Evolutionary conservation across 2,797 vertebrate genomes (phyloP).

Genomic region (Garrulus glandarius): DNA sequence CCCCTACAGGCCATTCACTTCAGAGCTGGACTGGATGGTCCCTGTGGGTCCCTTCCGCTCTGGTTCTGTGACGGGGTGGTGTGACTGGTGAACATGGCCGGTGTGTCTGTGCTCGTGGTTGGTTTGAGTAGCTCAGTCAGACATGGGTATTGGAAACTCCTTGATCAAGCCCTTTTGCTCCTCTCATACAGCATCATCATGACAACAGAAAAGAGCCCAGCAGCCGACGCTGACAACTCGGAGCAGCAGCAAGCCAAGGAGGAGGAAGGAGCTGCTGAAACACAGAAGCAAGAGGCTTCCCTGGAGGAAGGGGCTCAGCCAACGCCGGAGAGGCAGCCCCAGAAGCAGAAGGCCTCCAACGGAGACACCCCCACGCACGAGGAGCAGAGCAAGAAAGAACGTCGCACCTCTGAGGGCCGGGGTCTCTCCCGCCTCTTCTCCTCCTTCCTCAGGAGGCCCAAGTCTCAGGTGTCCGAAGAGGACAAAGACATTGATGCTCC

Average conservation of each 20-base stretch:
- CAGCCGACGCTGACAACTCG: slow-evolving; percentile 80
- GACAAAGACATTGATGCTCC: slow-evolving; percentile 76
- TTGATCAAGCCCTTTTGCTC: background rate
- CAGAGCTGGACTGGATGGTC: background rate
- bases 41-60: background rate
- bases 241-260: slow-evolving; percentile 81
- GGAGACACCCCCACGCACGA: slow-evolving; percentile 73
- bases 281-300: slow-evolving; percentile 74
- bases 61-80: background rate
- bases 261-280: slow-evolving; percentile 72
- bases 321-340: slow-evolving; percentile 29
- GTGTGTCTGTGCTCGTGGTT: background rate
- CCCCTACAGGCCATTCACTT: background rate
- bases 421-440: slow-evolving; percentile 93
- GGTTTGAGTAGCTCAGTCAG: background rate
- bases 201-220: slow-evolving; percentile 81
- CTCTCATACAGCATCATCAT: slow-evolving; percentile 71
- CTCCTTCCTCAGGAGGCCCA: slow-evolving; percentile 89
- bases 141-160: background rate
- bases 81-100: background rate
- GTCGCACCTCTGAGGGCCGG: slow-evolving; percentile 78
- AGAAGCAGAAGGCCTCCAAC: slow-evolving; percentile 68
- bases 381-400: slow-evolving; percentile 80
- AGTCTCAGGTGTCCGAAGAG: slow-evolving; percentile 87
- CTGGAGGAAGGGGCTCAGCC: slow-evolving; percentile 42